Base-by-base conservation (phyloP, 2,797 vertebrate species). In the Austrolebias charrua region DNA sequence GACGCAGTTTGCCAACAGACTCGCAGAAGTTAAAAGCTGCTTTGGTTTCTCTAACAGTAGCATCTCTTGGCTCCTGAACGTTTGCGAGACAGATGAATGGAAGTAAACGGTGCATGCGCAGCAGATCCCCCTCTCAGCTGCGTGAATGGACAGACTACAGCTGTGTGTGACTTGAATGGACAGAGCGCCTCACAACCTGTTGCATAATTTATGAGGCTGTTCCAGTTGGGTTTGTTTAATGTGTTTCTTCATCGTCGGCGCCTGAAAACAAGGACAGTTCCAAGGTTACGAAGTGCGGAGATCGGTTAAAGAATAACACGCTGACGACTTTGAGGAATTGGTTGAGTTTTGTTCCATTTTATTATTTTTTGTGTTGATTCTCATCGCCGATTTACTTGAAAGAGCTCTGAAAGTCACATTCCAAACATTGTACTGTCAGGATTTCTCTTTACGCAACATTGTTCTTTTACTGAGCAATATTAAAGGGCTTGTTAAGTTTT, bases 121-220 rank as follows among this genome's bases (percentile, higher is more conserved):
- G 76, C 78, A 70, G 77, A 78, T 76, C 66, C 60, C 55, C 66
- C 48, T 63, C 76, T 65, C 55, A 47, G 80, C 73, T 71, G 72
- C 79, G 73, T 88, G 83, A 90, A 88, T 85, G 82, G 84, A 88
- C 83, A 86, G 71, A 82, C 87, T 76, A 86, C 89, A 90, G 87
- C 89, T 91, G 87, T 76, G 87, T 85, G 82, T 78, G 86, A 86
- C 78, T 83, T 86, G 87, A 91, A 90, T 89, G 86, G 85, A 88
- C 85, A 83, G 71, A 78, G 64, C 67, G 56, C 79, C 74, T 83
- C 2, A 66, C 76, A 85, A 86, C 83, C 80, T 81, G 78, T 76
- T 91, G 83, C 86, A 90, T 89, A 81, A 90, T 91, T 86, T 81
- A 90, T 88, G 81, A 83, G 84, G 64, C 48, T 59, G 55, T 79